Evolutionary conservation across 2,113 vertebrate species (phyloP), one percentile per base, ranked within the genome.

Genomic region (Willisornis vidua): DNA sequence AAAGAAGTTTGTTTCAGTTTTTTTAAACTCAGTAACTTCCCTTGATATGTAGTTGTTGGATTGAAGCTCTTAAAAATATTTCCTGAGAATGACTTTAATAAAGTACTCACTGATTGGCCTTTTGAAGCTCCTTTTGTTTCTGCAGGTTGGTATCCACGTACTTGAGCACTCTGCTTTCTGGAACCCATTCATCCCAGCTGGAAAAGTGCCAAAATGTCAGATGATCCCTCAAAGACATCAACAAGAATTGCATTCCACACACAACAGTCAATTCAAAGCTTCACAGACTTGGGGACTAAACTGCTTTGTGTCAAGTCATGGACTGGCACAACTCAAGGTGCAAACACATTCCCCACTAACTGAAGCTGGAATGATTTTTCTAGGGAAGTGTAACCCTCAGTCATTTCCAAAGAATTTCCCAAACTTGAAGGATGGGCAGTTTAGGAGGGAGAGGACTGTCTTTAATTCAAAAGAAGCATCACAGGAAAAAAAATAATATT

Each of bases 141-240:
- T 99, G 99, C 98, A 99, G 98, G 97, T 99, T 99, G 98, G 99
- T 99, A 93, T 99, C 99, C 98, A 99, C 99, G 97, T 99, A 99
- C 97, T 99, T 99, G 97, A 99, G 99, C 82, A 99, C 99, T 98
- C 99, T 98, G 98, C 99, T 99, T 98, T 99, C 99, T 97, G 99
- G 99, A 98, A 99, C 99, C 99, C 99, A 99, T 98, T 99, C 99
- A 99, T 99, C 99, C 99, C 99, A 99, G 97, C 99, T 99, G 97
- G 74, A 96, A 97, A 88, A 90, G 19, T 11, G 19, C 23, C 43
- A 18, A 6, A 74, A 28, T 13, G 31, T 78, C 57, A 84, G 87
- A 76, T 10, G 4, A 54, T 72, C 72, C 86, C 46, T 97, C 70
- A 65, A 82, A 94, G n/a, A 9, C 33, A 37, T 25, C 41, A 57